Percentiles rank a stretch among this genome's conserved stretches.
Conservation (phyloP, 2,113 vertebrate genomes). For the Tympanuchus pallidicinctus region DNA sequence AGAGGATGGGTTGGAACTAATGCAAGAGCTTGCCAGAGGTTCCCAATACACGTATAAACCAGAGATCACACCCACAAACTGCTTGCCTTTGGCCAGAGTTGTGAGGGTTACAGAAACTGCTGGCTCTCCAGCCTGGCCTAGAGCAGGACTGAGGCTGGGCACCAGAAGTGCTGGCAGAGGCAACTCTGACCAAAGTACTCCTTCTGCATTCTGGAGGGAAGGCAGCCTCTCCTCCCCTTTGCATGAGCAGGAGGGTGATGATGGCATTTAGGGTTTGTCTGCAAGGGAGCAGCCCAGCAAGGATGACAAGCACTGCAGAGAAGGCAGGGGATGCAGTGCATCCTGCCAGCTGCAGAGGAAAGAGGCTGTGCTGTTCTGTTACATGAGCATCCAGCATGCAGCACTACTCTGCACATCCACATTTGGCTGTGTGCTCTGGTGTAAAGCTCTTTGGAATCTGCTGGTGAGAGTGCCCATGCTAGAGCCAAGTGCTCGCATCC, state of each 20-base stretch:
- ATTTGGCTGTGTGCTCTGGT: neutral
- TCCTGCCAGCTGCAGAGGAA: neutral
- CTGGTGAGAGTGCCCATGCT: neutral
- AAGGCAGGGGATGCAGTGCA: neutral
- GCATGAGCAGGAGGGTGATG: neutral
- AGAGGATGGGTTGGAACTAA: neutral
- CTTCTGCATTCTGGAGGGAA: neutral
- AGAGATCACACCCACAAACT: accelerated
- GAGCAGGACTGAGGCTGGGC: neutral
- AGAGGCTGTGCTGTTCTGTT: neutral
- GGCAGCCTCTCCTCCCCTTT: neutral
- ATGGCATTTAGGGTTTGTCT: neutral
- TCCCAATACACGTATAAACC: neutral
- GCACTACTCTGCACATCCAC: neutral
- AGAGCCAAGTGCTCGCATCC: neutral
- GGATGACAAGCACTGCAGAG: neutral
- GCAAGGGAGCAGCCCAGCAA: neutral
- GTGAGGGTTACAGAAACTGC: neutral
- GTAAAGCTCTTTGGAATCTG: neutral
- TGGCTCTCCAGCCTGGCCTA: neutral
- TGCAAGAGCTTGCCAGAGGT: neutral
- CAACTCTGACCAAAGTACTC: neutral
- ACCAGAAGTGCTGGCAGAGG: neutral
- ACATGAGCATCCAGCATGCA: accelerated
- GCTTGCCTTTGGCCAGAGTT: neutral